Base-by-base conservation (phyloP, 2,888 invertebrate genomes). In the Ariolimax columbianus region DNA sequence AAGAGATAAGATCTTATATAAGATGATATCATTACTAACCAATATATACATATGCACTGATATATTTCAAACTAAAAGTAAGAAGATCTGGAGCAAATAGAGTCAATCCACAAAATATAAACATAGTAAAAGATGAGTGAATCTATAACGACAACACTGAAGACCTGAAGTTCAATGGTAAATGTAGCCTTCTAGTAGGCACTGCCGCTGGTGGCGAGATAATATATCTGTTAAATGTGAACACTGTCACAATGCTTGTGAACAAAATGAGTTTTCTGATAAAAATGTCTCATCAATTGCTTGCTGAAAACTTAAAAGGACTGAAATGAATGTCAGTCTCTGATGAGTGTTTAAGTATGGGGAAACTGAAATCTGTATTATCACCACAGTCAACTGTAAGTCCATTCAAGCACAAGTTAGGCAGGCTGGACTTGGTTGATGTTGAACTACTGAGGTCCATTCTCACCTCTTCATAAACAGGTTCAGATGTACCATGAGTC, bases 251-350 rank as follows among this genome's bases (percentile, higher is more conserved):
- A 72, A 40, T 26, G 38, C 30, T 2, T 17, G 33, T 38, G 36
- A 11, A 68, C 7, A 51, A 33, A 77, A 26, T n/a, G 55, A 55
- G 7, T 23, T 55, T 55, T 19, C 33, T 30, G 36, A 7, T 59
- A 47, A 55, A 11, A 55, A 9, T 33, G 19, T 55, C 47, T 79
- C 59, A 86, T 68, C 86, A 86, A n/a, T 86, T 77, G 66, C 75
- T 84, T 75, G 81, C 36, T 23, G 86, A 59, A 38, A 86, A 84
- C 43, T 82, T 51, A 78, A 86, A 86, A 19, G 86, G 84, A 55
- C 84, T 86, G 47, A 86, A 86, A 77, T 86, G 81, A n/a, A 84
- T 47, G 23, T 84, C 83, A n/a, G 75, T 79, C 2, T 84, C 86
- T 6, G 86, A 82, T 33, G 84, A 78, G 26, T 84, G 82, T 78